Conservation (phyloP, 92 coral and sea anemone genomes). For the Epizoanthus scotinus region DNA sequence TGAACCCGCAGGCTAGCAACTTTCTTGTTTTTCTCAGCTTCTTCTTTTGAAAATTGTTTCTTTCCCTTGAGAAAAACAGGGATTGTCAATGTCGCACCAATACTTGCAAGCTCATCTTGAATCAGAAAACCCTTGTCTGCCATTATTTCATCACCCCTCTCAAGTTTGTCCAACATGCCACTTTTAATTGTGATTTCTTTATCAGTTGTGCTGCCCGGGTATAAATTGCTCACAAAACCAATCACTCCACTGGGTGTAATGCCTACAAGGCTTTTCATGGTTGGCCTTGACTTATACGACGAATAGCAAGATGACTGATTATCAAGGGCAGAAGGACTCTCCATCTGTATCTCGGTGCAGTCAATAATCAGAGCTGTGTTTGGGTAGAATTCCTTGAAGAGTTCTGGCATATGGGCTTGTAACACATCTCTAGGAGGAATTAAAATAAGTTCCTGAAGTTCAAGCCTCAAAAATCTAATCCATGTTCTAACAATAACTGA, state of each 20-base stretch:
- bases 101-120: constrained; percentile 60
- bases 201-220: constrained; percentile 58
- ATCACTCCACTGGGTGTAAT: constrained; percentile 70
- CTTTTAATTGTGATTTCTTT: constrained; percentile 54
- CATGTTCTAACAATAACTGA: constrained; percentile 56
- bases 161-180: constrained; percentile 51
- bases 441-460: constrained; percentile 52
- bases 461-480: constrained; percentile 52
- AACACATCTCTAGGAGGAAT: constrained; percentile 65
- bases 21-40: constrained; percentile 61
- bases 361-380: constrained; percentile 55
- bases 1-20: constrained; percentile 60
- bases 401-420: constrained; percentile 54
- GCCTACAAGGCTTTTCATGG: constrained; percentile 68
- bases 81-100: constrained; percentile 42
- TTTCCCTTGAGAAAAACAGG: constrained; percentile 54
- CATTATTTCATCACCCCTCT: constrained; percentile 41
- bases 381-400: constrained; percentile 57
- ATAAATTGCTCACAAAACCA: constrained; percentile 54
- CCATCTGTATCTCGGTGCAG: constrained; percentile 71
- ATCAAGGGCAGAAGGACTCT: constrained; percentile 70
- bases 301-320: constrained; percentile 71
- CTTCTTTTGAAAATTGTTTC: constrained; percentile 56
- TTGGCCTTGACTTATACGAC: constrained; percentile 59
- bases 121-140: constrained; percentile 47